Percentiles rank a stretch among this genome's conserved stretches.
Conservation (phyloP, 2,113 vertebrate species). For the Antidorcas marsupialis region DNA sequence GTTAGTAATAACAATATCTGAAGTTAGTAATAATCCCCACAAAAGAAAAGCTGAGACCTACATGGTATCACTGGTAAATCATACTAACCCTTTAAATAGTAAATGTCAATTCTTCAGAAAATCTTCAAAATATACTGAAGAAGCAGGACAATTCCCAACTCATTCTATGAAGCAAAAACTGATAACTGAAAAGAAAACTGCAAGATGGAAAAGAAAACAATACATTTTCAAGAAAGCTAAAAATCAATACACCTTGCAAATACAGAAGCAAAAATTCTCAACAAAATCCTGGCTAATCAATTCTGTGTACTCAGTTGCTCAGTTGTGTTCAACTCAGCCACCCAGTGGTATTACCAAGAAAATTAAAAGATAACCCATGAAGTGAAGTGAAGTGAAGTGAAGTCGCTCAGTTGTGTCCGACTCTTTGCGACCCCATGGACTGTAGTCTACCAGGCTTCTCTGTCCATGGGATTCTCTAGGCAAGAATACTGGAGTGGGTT, state of each 20-base stretch:
- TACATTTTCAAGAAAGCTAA: not conserved
- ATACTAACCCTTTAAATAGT: not conserved
- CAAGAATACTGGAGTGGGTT: too few relatives aligned
- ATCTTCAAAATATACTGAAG: not conserved
- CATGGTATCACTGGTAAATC: not conserved
- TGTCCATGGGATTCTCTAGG: too few relatives aligned
- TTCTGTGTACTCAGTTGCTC: not conserved
- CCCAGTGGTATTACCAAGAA: not conserved
- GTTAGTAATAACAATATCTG: not conserved
- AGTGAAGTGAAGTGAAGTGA: not conserved
- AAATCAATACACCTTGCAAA: not conserved
- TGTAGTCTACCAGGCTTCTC: too few relatives aligned
- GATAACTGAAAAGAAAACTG: not conserved
- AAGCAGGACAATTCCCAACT: not conserved
- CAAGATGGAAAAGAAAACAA: not conserved
- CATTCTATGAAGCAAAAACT: not conserved
- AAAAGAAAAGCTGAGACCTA: not conserved
- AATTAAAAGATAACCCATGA: not conserved
- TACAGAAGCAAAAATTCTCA: not conserved
- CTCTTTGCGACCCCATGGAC: too few relatives aligned
- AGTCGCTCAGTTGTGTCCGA: too few relatives aligned
- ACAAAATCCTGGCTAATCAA: not conserved
- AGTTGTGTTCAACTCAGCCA: not conserved
- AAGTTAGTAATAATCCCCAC: not conserved
- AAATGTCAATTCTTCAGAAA: not conserved